Evolutionary conservation across 1,140 invertebrate genomes (phyloP), one percentile per base, ranked within the genome.

Genomic region (Steinernema khuongi): DNA sequence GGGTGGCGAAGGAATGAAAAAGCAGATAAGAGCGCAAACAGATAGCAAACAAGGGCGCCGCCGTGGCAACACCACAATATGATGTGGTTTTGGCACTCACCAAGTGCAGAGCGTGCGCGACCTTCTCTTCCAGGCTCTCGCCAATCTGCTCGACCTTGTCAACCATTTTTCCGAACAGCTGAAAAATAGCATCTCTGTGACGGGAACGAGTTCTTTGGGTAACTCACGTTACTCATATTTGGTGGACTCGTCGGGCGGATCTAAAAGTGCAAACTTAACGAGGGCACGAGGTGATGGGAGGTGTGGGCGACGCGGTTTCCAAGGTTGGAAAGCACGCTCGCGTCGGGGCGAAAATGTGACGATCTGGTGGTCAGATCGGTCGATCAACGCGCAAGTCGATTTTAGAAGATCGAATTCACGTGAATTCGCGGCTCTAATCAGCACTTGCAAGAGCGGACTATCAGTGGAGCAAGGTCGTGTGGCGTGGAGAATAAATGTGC

Each of bases 111-210:
- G 31, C 71, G 18, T 72, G 43, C 26, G 71, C 50, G 26, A 72
- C 71, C 31, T 72, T 72, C 60, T 72, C 71, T 19, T 68, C 71
- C 4, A 72, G 50, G n/a, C n/a, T n/a, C n/a, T n/a, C n/a, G n/a
- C n/a, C n/a, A n/a, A n/a, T n/a, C 17, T 66, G 60, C 17, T 69
- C 43, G 17, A 69, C 19, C 31, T 30, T 72, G 32, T 69, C 71
- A 30, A 29, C 26, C 11, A 72, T 11, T 68, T 71, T 71, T 26
- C 67, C 70, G 2, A 71, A 18, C 32, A 71, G 18, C 50, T 60
- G 50, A 60, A 60, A 60, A 60, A 14, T n/a, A 22, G 26, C 26
- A n/a, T 60, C 4, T 22, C 14, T 14, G 19, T 60, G 50, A 7
- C 7, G n/a, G 22, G 26, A 60, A 60, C 50, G 50, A 60, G 50